Base-by-base conservation (phyloP, 1,140 invertebrate genomes). In the Drosophila repletoides region DNA sequence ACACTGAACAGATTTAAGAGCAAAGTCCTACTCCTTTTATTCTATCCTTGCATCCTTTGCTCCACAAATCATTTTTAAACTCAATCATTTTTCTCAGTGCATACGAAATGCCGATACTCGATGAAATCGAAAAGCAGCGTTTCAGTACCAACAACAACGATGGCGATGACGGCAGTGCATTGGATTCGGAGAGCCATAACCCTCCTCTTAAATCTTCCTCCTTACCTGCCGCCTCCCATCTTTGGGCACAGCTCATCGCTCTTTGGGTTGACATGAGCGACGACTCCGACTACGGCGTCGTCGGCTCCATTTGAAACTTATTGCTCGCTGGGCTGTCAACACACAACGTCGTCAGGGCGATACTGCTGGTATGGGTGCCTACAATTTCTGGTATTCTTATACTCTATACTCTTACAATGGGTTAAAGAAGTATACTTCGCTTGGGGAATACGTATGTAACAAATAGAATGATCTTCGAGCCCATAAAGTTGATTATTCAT, bases 291-390 rank as follows among this genome's bases (percentile, higher is more conserved):
- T 41, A 22, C 48, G 41, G 40, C 41, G 61, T 29, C 52, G 73
- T 74, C 76, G 76, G 76, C 58, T 65, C 58, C 71, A 72, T 81
- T 81, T 69, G 76, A 81, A 81, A 81, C 72, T 80, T 76, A 81
- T 76, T 76, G 76, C 76, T 76, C 68, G 76, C 53, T 69, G 53
- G 40, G 61, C 76, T 76, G 76, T 81, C 76, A 76, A 51, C 38
- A 40, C 34, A 64, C 63, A 63, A 64, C 72, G 75, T 70, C 66
- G 66, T 58, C 72, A 33, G 65, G 51, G 51, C 61, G 19, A 52
- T 29, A 61, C 33, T 60, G 36, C 34, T 17, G 24, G 22, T 21
- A 29, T 34, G 38, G 48, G 12, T 28, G 26, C 6, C 22, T 19
- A 34, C 10, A 52, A 66, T 74, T 80, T 80, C 61, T 74, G 58